Percentiles rank a stretch among this genome's conserved stretches.
Conservation (phyloP, 2,888 invertebrate species). For the Mechanitis messenoides region DNA sequence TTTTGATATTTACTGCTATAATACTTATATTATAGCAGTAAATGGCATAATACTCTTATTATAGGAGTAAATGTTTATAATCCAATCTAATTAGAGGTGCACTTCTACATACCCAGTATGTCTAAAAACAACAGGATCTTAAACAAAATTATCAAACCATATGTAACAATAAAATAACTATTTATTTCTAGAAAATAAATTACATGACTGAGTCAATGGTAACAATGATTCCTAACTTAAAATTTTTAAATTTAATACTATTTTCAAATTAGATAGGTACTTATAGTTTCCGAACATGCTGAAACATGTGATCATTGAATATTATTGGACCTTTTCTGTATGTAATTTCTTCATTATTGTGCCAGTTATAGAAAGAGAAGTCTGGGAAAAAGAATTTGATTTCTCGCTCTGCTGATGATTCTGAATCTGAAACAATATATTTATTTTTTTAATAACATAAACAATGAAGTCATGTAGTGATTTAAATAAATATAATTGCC, state of each 20-base stretch:
- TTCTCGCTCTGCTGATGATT: constrained; percentile 84
- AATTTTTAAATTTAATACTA: constrained; percentile 3
- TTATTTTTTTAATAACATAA: too few species aligned
- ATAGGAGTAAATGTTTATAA: too few species aligned
- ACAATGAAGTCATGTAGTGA: neutral
- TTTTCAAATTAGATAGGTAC: neutral
- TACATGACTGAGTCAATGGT: constrained; percentile 35
- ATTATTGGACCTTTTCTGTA: constrained; percentile 70
- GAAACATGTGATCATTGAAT: constrained; percentile 73
- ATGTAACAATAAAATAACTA: neutral
- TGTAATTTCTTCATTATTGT: constrained; percentile 68
- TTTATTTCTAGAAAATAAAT: neutral
- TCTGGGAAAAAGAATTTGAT: constrained; percentile 91
- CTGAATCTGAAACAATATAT: constrained; percentile 79
- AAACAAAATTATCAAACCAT: neutral
- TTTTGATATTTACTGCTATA: too few species aligned
- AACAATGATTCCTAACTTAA: constrained; percentile 9
- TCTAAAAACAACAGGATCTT: too few species aligned
- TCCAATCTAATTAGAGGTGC: too few species aligned
- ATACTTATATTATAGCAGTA: too few species aligned
- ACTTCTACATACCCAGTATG: neutral
- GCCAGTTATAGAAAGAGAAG: constrained; percentile 83
- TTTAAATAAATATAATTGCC: neutral
- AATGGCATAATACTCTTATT: too few species aligned
- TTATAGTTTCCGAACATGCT: constrained; percentile 69